Conservation (phyloP, 1,140 invertebrate species). For the Macrotrachela quadricornifera region DNA sequence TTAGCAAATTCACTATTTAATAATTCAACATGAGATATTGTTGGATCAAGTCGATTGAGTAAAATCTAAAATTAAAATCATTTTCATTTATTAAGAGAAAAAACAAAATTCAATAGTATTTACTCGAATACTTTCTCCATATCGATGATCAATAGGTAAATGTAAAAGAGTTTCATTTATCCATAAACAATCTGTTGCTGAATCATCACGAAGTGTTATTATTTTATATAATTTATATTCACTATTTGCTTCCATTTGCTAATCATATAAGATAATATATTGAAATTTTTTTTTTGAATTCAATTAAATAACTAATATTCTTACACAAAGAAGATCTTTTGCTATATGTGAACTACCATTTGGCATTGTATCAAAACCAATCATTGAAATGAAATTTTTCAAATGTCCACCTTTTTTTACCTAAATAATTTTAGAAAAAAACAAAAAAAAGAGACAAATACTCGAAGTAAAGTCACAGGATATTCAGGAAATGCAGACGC, state of each 20-base stretch:
- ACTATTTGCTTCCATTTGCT: conserved; percentile 3
- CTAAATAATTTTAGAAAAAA: no score
- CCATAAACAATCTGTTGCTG: background rate
- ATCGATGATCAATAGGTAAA: no score
- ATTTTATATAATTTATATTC: conserved; percentile 6
- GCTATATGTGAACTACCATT: conserved; percentile 51
- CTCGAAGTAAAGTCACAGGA: conserved; percentile 71
- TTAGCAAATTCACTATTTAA: no score
- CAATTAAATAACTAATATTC: no score
- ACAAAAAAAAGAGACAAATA: conserved; percentile 38
- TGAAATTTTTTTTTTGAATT: no score
- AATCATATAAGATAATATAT: no score
- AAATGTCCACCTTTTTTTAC: conserved; percentile 33
- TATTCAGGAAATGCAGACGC: conserved; percentile 83
- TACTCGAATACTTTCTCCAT: no score
- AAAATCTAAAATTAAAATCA: no score
- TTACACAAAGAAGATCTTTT: conserved; percentile 1
- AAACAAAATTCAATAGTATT: no score
- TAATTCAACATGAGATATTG: no score
- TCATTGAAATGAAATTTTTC: conserved; percentile 57
- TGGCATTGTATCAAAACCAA: conserved; percentile 61
- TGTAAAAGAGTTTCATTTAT: conserved; percentile 6
- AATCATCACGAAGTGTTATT: background rate
- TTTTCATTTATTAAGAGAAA: no score
- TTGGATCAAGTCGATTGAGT: no score